phyloP scores from a whole-genome alignment of 2,888 invertebrate genomes.

The Melanargia galathea region DNA sequence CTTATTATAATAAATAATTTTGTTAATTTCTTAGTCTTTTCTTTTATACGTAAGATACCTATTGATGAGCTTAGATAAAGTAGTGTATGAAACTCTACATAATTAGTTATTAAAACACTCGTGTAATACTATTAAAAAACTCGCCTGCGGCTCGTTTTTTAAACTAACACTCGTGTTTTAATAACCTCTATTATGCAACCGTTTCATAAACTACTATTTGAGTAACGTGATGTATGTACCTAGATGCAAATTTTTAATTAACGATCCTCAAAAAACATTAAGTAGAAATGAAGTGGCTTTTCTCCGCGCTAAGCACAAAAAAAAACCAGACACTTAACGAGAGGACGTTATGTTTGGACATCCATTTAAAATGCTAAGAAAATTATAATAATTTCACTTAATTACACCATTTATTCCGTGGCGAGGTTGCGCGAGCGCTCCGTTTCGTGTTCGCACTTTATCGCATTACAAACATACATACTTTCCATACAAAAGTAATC shows the following conservation, averaged over 20 bases:
- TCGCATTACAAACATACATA: slow-evolving; percentile 40
- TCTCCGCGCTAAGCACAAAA: slow-evolving; percentile 58
- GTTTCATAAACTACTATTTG: too few relatives aligned
- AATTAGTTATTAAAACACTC: too few relatives aligned
- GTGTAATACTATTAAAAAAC: too few relatives aligned
- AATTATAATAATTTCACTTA: slow-evolving; percentile 80
- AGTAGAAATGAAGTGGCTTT: slow-evolving; percentile 41
- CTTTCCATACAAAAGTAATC: slow-evolving; percentile 24
- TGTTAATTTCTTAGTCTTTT: too few relatives aligned
- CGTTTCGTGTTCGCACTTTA: slow-evolving; percentile 62
- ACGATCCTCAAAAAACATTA: slow-evolving; percentile 30
- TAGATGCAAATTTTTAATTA: slow-evolving; percentile 28
- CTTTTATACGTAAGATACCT: too few relatives aligned
- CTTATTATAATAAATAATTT: too few relatives aligned
- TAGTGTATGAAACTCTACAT: too few relatives aligned
- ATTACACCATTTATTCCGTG: slow-evolving; percentile 75
- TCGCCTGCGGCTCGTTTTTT: too few relatives aligned
- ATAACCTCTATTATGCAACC: too few relatives aligned
- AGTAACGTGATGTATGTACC: too few relatives aligned
- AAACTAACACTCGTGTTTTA: too few relatives aligned
- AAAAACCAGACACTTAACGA: slow-evolving; percentile 50
- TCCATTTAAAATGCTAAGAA: slow-evolving; percentile 72
- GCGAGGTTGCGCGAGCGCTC: slow-evolving; percentile 64
- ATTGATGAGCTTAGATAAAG: too few relatives aligned
- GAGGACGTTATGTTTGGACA: slow-evolving; percentile 68